Conservation (phyloP, 2,113 vertebrate genomes). For the Panurus biarmicus region DNA sequence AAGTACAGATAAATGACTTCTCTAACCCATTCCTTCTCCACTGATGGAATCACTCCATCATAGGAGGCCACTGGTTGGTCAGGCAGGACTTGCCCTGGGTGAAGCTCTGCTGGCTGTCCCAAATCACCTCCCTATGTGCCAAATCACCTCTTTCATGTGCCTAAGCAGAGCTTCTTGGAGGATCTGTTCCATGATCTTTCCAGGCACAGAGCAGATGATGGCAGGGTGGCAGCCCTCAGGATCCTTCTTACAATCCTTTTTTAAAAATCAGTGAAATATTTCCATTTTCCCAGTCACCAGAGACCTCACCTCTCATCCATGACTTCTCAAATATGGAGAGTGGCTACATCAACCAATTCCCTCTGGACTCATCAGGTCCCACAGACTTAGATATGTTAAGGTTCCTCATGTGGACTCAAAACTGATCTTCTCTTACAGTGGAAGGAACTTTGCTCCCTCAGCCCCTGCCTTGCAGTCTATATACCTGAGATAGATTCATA, state of each 20-base stretch:
- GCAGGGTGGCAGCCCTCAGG: not conserved
- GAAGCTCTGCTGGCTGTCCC: not conserved
- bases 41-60: not conserved
- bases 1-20: not conserved
- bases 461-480: not conserved
- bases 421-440: not conserved
- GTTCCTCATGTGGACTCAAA: not conserved
- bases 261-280: not conserved
- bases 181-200: not conserved
- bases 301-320: not conserved
- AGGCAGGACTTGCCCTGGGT: not conserved
- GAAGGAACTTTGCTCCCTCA: not conserved
- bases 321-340: not conserved
- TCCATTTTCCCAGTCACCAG: not conserved
- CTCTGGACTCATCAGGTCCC: not conserved
- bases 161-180: not conserved
- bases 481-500: not conserved
- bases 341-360: not conserved
- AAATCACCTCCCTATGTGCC: not conserved
- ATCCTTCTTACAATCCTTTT: not conserved
- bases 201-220: not conserved
- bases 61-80: not conserved
- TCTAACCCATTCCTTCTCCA: not conserved
- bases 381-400: not conserved
- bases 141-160: not conserved